Base-by-base conservation (phyloP, 2,888 invertebrate genomes). In the Drosophila borealis region DNA sequence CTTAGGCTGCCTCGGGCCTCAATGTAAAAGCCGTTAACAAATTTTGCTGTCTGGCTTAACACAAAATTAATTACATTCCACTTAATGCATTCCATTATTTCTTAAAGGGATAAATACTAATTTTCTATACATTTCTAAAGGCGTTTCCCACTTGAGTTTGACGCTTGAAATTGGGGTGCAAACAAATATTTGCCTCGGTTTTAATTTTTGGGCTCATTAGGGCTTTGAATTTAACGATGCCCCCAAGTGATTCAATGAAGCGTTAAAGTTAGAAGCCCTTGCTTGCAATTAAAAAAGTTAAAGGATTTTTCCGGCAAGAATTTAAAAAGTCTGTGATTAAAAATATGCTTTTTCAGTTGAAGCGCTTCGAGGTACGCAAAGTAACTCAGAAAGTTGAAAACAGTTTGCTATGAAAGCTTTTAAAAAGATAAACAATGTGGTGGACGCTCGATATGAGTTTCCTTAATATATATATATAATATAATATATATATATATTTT, bases 111-210 rank as follows among this genome's bases (percentile, higher is more conserved):
- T 42, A 45, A 70, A 62, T 37, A 53, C 39, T 45, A 39, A 63
- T 76, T 68, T 57, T 33, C 50, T 44, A 9, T 33, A 37, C 45
- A 17, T 64, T 42, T 45, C 59, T 21, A 17, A 1, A 50, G 75
- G 74, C 75, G 49, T 41, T 75, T 78, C 21, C 9, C 34, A 41
- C 33, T 60, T 34, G 39, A 53, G 29, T 29, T 29, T 29, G 29
- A 29, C 29, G 45, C 45, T 21, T 39, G 42, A 46, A 76, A 70
- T 70, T 29, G 37, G 17, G 34, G 10, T 10, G 49, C 42, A 55
- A 45, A 44, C 42, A 75, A 78, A 78, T 78, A 80, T 80, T 80
- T 80, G 51, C 19, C n/a, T 48, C 21, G 25, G 13, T 46, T 54
- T 62, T 14, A 29, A 17, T 41, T 55, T 61, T 56, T 9, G 29